Conservation (phyloP, 2,888 invertebrate genomes). For the Acheta domesticus region DNA sequence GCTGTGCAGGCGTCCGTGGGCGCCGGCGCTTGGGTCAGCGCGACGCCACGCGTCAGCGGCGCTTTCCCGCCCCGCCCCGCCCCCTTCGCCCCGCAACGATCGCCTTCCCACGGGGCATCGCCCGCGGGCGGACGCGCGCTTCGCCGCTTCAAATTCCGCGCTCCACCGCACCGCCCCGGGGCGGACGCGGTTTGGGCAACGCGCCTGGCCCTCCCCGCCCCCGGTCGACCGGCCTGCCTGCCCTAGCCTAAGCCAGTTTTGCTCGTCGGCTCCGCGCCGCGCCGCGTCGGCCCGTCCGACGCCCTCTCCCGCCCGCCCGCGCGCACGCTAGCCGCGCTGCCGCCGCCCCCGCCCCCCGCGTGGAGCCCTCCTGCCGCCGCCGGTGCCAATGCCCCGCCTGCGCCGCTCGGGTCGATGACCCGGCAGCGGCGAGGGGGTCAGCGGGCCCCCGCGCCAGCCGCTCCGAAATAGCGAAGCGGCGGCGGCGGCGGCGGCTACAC, state of each 20-base stretch:
- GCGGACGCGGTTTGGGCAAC: not conserved
- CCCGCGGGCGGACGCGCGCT: no score
- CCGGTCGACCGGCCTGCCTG: not conserved
- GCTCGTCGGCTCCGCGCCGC: not conserved
- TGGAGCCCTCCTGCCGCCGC: constrained; percentile 1
- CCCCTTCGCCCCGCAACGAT: no score
- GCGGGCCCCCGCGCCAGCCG: constrained; percentile 6
- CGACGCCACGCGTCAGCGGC: no score
- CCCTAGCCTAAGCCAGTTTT: not conserved
- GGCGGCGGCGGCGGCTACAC: not conserved
- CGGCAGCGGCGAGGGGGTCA: not conserved
- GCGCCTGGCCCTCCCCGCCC: not conserved
- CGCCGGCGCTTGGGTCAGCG: no score
- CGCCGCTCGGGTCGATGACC: not conserved
- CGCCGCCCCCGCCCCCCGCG: not conserved
- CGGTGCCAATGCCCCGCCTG: not conserved
- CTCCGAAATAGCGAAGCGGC: not conserved
- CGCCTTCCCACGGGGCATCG: no score
- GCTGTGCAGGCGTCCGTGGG: no score
- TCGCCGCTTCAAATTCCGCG: no score
- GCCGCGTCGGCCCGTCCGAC: not conserved
- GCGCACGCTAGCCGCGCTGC: not conserved
- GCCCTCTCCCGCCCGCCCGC: not conserved
- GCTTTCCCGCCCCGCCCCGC: no score
- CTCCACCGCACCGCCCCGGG: not conserved